Evolutionary conservation across 1,140 invertebrate species (phyloP).

Genomic region (Dreissena rostriformis): DNA sequence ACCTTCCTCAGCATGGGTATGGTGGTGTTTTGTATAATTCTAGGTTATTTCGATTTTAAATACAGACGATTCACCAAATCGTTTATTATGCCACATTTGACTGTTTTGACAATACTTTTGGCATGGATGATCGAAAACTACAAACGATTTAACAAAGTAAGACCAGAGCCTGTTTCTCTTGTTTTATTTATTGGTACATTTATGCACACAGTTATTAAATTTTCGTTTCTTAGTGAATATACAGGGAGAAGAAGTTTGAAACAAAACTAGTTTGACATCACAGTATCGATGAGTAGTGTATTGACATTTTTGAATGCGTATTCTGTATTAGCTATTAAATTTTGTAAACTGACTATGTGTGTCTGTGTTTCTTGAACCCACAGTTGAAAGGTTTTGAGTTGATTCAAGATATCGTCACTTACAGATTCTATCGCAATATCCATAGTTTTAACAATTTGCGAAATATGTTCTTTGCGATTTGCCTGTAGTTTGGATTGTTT

Average conservation of each 20-base stretch:
- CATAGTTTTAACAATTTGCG: background rate
- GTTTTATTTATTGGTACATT: background rate
- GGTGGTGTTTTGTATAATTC: background rate
- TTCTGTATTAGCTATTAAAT: background rate
- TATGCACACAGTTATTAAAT: constrained; percentile 17
- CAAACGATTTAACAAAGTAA: constrained; percentile 17
- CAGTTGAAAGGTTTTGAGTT: background rate
- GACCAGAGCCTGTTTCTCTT: constrained; percentile 5
- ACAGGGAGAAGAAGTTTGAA: background rate
- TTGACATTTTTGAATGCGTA: constrained; percentile 4
- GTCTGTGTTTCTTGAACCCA: background rate
- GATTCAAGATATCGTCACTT: background rate
- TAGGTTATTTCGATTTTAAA: constrained; percentile 12
- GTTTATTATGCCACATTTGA: constrained; percentile 16
- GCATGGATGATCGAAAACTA: constrained; percentile 20
- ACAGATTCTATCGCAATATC: background rate
- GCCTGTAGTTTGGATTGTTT: background rate
- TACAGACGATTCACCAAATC: constrained; percentile 16
- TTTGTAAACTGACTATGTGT: background rate
- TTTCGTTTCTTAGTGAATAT: constrained; percentile 1
- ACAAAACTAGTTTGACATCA: background rate
- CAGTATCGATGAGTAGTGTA: background rate
- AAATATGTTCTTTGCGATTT: background rate
- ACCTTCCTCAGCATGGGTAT: background rate
- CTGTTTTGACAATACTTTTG: background rate